Percentiles rank a stretch among this genome's conserved stretches.
Evolutionary conservation across 2,113 vertebrate genomes (phyloP).

Genomic region (Leucosticte australis): DNA sequence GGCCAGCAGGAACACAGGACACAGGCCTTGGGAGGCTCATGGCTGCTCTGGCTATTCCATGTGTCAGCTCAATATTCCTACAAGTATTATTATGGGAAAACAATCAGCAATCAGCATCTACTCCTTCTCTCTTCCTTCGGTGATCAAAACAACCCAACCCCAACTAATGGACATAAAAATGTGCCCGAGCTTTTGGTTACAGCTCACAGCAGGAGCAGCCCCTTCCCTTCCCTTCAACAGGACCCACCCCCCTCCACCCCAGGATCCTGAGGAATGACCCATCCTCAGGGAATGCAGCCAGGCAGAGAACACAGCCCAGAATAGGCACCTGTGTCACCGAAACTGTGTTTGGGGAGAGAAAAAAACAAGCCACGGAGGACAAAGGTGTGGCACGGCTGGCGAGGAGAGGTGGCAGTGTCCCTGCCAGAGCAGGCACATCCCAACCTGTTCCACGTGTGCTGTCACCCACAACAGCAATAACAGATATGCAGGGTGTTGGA

Average conservation of each 20-base stretch:
- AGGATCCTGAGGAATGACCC: background rate
- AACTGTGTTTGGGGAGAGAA: background rate
- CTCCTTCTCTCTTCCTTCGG: background rate
- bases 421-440: background rate
- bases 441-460: rapidly evolving
- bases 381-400: rapidly evolving
- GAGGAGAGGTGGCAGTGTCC: background rate
- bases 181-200: rapidly evolving
- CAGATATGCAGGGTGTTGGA: background rate
- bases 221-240: background rate
- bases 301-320: background rate
- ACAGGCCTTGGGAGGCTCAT: background rate
- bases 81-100: background rate
- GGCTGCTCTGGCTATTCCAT: background rate
- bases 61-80: background rate
- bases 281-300: background rate
- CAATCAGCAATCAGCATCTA: background rate
- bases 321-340: background rate
- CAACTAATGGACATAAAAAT: rapidly evolving
- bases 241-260: rapidly evolving
- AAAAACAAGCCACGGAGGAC: background rate
- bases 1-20: background rate
- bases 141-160: background rate
- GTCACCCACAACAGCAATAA: background rate
- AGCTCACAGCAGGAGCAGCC: rapidly evolving